These are phyloP conservation scores for Idaea dimidiata DNA, from an alignment of 2,888 invertebrate species.

Conservation along the genomic window DNA sequence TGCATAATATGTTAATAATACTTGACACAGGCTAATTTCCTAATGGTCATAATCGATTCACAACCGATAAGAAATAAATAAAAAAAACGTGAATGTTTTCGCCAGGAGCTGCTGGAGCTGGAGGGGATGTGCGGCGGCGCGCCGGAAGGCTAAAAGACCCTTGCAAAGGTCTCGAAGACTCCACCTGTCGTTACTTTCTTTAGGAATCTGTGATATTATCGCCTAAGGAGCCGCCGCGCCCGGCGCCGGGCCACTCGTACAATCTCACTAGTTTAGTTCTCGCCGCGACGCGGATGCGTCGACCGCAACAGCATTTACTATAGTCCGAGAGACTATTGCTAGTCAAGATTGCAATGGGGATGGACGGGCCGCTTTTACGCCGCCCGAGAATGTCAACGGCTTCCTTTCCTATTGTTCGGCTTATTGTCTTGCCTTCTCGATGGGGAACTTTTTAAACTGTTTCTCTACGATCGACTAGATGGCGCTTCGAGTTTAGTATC, in stretches of 20 bases:
- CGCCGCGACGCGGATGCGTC: slow-evolving; percentile 1
- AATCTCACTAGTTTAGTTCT: slow-evolving; percentile 55
- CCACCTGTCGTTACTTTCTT: slow-evolving; percentile 49
- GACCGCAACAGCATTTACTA: neutral
- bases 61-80: too few relatives aligned
- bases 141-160: slow-evolving; percentile 52
- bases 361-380: neutral
- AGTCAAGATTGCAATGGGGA: neutral
- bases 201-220: slow-evolving; percentile 78
- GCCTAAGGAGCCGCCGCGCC: slow-evolving; percentile 60
- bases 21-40: too few relatives aligned
- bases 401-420: neutral
- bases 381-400: neutral
- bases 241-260: slow-evolving; percentile 34
- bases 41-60: too few relatives aligned
- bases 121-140: slow-evolving; percentile 65
- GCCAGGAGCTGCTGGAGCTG: slow-evolving; percentile 63
- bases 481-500: too few relatives aligned
- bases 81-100: slow-evolving; percentile 16
- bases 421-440: neutral
- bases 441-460: neutral
- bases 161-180: slow-evolving; percentile 18
- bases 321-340: neutral
- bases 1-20: too few relatives aligned
- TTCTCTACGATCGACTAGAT: neutral